phyloP scores from a whole-genome alignment of 2,888 invertebrate species.

The Microplitis deprimator region DNA sequence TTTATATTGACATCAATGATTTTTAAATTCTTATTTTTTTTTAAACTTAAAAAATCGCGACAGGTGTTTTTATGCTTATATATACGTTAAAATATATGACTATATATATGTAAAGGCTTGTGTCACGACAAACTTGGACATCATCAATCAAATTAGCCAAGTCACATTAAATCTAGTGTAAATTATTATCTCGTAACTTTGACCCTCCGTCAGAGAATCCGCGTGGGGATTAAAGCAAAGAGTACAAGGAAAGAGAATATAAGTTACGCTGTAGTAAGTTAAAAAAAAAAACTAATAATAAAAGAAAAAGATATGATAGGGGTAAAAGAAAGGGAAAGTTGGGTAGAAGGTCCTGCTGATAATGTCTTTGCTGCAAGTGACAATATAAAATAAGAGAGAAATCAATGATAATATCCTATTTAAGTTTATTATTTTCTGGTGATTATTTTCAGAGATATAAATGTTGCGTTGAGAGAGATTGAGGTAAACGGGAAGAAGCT shows the following conservation, averaged over 20 bases:
- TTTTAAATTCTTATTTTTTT: background rate
- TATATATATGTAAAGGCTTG: background rate
- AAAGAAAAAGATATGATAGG: constrained; percentile 3
- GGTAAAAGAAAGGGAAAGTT: constrained; percentile 28
- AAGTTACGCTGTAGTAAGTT: background rate
- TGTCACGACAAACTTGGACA: constrained; percentile 12
- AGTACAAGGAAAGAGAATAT: background rate
- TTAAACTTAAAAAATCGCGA: background rate
- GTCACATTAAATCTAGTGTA: constrained; percentile 52
- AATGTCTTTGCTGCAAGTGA: constrained; percentile 37
- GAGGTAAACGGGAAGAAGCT: constrained; percentile 57
- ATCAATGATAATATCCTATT: constrained; percentile 35
- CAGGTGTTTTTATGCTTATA: background rate
- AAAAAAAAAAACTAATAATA: constrained; percentile 11
- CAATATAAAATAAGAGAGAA: constrained; percentile 38
- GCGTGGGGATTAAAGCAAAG: constrained; percentile 1
- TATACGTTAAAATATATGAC: background rate
- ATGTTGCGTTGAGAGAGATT: constrained; percentile 62
- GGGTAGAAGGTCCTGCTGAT: constrained; percentile 30
- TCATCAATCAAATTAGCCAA: constrained; percentile 52
- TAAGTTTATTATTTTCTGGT: constrained; percentile 9
- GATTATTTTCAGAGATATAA: constrained; percentile 57
- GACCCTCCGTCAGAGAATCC: constrained; percentile 11
- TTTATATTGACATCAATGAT: background rate
- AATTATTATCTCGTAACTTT: constrained; percentile 46